Percentiles rank a stretch among this genome's conserved stretches.
phyloP scores from a whole-genome alignment of 2,797 vertebrate species.

The Gastrophryne carolinensis region DNA sequence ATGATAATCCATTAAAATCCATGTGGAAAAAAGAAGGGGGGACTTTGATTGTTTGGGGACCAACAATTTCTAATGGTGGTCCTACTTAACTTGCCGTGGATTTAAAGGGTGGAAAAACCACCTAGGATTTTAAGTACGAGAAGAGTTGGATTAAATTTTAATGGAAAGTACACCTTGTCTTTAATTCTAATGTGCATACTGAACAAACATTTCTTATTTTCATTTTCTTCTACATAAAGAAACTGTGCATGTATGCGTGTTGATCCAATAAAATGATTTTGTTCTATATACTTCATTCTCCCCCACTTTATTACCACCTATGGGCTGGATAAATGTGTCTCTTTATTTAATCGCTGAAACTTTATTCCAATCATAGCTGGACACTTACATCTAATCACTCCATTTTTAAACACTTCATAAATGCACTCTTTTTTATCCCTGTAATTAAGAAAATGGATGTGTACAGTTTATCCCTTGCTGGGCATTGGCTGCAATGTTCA shows the following conservation, averaged over 20 bases:
- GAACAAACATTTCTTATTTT: background rate
- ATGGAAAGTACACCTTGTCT: no score
- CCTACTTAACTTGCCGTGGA: no score
- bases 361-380: slow-evolving; percentile 32
- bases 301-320: slow-evolving; percentile 37
- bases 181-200: background rate
- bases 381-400: slow-evolving; percentile 31
- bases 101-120: no score
- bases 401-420: slow-evolving; percentile 43
- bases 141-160: no score
- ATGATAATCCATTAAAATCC: no score
- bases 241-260: background rate
- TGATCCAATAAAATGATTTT: slow-evolving; percentile 37
- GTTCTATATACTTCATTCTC: slow-evolving; percentile 27
- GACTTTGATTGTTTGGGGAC: no score
- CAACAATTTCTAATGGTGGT: no score
- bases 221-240: background rate
- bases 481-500: slow-evolving; percentile 25
- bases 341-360: slow-evolving; percentile 32
- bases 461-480: slow-evolving; percentile 37
- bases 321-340: slow-evolving; percentile 10
- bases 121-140: no score
- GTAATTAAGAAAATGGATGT: slow-evolving; percentile 39
- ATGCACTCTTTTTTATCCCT: slow-evolving; percentile 34
- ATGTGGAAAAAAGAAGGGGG: no score